Evolutionary conservation across 2,113 vertebrate species (phyloP), one percentile per base, ranked within the genome.

Genomic region (Misgurnus mizolepis): DNA sequence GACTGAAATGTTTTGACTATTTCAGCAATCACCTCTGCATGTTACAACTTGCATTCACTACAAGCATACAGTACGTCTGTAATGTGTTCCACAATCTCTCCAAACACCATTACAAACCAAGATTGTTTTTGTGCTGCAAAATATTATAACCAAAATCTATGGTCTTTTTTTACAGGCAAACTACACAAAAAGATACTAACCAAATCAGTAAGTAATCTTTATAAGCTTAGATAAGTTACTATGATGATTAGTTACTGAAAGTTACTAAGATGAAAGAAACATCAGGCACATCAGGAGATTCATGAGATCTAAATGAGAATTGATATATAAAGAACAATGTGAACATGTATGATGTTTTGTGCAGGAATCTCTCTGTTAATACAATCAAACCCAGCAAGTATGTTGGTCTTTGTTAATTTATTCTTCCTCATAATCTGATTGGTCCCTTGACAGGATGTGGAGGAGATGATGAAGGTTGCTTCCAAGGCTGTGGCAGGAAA

Each of bases 401-500:
- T 8, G n/a, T 18, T 58, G 55, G 0, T 58, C 17, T 58, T 18
- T 58, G 55, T 58, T 58, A 11, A 1, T 18, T 58, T 17, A 7
- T 41, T 12, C n/a, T 53, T 5, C 9, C 39, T 49, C n/a, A 50
- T 69, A 18, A 43, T 68, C 11, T 75, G 53, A 76, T 0, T 80
- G 67, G 43, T 12, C 62, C 9, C 43, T 80, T 49, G 83, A 43
- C 85, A 99, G 97, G 96, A 98, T 22, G 78, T 97, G 7, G 88
- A 96, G 61, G 70, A 89, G 50, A 89, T 95, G 86, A 81, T 97
- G 80, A 79, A 40, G 0, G 83, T 80, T 77, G 93, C 95, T 75
- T 87, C 92, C 18, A 94, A 86, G 89, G 92, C 92, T 61, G 80
- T 82, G 69, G 87, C 91, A 66, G 95, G 95, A 80, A 91, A 89